Evolutionary conservation across 2,113 vertebrate species (phyloP).

Genomic region (Nothobranchius kuhntae): DNA sequence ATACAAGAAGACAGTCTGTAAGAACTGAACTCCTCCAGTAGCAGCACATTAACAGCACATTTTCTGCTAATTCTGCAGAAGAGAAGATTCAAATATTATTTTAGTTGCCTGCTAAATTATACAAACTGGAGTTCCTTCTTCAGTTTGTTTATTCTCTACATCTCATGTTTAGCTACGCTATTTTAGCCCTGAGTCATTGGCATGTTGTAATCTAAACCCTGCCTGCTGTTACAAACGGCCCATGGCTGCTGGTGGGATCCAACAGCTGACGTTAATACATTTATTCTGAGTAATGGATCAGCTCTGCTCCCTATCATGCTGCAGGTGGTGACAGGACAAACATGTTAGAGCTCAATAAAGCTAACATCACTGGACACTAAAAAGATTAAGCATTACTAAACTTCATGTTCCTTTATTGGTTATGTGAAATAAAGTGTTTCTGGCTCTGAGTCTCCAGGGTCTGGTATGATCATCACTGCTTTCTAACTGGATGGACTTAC

Average conservation of each 20-base stretch:
- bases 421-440: not conserved
- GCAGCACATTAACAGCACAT: too few species aligned
- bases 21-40: too few species aligned
- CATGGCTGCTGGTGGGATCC: slow-evolving; percentile 11
- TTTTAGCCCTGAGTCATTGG: too few species aligned
- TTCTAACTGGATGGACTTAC: not conserved
- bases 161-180: too few species aligned
- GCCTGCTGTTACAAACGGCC: slow-evolving; percentile 13
- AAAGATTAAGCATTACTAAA: slow-evolving; percentile 11
- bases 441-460: not conserved
- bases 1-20: too few species aligned
- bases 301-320: slow-evolving; percentile 26
- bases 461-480: not conserved
- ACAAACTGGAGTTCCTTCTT: too few species aligned
- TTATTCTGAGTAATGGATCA: slow-evolving; percentile 23
- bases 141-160: too few species aligned
- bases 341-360: slow-evolving; percentile 9
- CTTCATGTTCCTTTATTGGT: not conserved
- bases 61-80: too few species aligned
- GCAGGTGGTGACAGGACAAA: slow-evolving; percentile 26
- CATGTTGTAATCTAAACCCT: too few species aligned
- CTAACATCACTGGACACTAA: slow-evolving; percentile 11
- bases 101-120: too few species aligned
- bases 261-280: slow-evolving; percentile 29
- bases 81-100: too few species aligned